phyloP scores from a whole-genome alignment of 2,113 vertebrate species.

The Uria lomvia region DNA sequence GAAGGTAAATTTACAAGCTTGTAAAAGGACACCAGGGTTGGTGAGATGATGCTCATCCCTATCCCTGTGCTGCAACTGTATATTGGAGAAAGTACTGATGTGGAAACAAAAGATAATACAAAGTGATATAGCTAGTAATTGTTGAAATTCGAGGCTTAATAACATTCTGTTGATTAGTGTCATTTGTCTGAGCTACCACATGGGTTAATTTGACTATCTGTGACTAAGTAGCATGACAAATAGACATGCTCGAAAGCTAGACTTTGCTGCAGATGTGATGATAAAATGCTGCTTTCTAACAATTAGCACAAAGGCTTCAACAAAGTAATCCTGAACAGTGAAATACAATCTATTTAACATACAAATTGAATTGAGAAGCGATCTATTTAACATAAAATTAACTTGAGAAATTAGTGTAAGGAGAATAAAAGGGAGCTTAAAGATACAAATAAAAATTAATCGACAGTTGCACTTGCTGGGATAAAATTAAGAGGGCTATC shows the following conservation, averaged over 20 bases:
- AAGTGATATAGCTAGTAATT: background rate
- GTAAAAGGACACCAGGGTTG: fast-evolving
- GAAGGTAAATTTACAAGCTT: background rate
- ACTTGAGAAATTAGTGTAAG: background rate
- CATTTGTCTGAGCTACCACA: background rate
- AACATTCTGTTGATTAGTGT: background rate
- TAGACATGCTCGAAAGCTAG: background rate
- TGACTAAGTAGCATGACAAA: background rate
- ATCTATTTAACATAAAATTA: background rate
- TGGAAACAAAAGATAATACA: background rate
- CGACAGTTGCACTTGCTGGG: background rate
- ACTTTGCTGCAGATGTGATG: background rate
- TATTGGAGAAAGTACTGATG: background rate
- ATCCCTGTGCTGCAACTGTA: background rate
- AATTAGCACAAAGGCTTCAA: background rate
- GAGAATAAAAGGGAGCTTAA: background rate
- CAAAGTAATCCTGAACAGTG: background rate
- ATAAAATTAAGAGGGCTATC: background rate
- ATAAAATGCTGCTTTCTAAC: background rate
- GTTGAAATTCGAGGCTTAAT: background rate
- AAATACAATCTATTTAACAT: background rate
- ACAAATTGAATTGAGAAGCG: background rate
- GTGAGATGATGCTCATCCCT: background rate
- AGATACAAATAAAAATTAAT: background rate
- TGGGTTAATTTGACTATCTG: background rate